phyloP scores from a whole-genome alignment of 2,888 invertebrate species.

The Plusia festucae region DNA sequence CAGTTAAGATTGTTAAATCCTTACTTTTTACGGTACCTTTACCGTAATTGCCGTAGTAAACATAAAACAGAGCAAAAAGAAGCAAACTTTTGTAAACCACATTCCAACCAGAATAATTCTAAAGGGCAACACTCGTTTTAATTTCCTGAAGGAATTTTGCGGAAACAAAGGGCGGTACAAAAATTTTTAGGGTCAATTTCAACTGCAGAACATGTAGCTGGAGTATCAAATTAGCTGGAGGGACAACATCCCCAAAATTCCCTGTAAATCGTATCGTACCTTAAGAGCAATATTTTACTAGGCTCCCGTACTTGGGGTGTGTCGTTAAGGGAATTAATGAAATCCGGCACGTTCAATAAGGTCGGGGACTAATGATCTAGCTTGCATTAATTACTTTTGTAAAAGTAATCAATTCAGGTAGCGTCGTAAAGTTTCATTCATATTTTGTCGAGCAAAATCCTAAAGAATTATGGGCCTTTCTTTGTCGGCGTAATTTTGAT shows the following conservation, averaged over 20 bases:
- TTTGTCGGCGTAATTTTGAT: slow-evolving; percentile 46
- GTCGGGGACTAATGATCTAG: slow-evolving; percentile 56
- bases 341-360: slow-evolving; percentile 62
- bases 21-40: no score
- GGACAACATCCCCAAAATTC: slow-evolving; percentile 59
- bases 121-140: slow-evolving; percentile 27
- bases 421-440: slow-evolving; percentile 48
- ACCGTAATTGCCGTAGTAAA: slow-evolving; percentile 11
- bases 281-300: slow-evolving; percentile 64
- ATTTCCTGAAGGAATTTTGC: slow-evolving; percentile 33
- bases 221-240: slow-evolving; percentile 62
- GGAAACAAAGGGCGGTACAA: slow-evolving; percentile 33
- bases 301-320: slow-evolving; percentile 54
- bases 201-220: slow-evolving; percentile 29
- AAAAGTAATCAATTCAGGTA: slow-evolving; percentile 52
- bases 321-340: slow-evolving; percentile 73
- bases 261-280: slow-evolving; percentile 53
- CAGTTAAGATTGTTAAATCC: neutral
- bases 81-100: slow-evolving; percentile 26
- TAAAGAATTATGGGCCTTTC: slow-evolving; percentile 27
- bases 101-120: slow-evolving; percentile 31
- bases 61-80: slow-evolving; percentile 20
- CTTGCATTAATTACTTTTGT: slow-evolving; percentile 52
- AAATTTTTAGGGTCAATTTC: slow-evolving; percentile 31
- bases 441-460: slow-evolving; percentile 38